Evolutionary conservation across 2,888 invertebrate species (phyloP).

Genomic region (Sycophila texana): DNA sequence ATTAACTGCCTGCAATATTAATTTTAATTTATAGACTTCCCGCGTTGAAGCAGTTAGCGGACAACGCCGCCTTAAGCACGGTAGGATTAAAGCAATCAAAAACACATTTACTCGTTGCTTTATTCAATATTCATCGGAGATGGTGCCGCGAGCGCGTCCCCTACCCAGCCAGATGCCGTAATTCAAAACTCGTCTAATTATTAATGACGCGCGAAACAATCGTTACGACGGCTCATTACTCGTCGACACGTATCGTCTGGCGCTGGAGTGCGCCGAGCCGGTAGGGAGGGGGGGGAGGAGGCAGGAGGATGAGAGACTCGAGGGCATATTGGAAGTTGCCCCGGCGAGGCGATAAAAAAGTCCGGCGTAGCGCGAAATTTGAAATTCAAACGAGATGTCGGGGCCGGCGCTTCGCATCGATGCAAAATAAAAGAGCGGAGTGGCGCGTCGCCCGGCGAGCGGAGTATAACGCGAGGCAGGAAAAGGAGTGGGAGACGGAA

Average conservation of each 20-base stretch:
- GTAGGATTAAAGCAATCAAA: not conserved
- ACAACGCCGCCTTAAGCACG: too few relatives aligned
- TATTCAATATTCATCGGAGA: not conserved
- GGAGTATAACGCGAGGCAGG: not conserved
- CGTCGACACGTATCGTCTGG: conserved; percentile 7
- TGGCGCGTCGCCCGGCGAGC: not conserved
- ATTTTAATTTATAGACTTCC: too few relatives aligned
- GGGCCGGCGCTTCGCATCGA: conserved; percentile 27
- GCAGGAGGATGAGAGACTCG: not conserved
- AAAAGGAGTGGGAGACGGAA: not conserved
- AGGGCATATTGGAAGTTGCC: conserved; percentile 32
- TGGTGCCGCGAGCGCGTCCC: not conserved
- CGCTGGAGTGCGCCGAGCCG: not conserved
- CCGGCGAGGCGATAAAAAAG: conserved; percentile 34
- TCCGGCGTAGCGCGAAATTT: conserved; percentile 27
- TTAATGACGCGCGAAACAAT: conserved; percentile 23
- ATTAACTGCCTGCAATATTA: too few relatives aligned
- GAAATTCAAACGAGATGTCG: conserved; percentile 50
- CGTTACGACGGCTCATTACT: conserved; percentile 7
- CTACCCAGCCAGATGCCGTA: not conserved
- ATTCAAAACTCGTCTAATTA: conserved; percentile 29
- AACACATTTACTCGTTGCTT: not conserved
- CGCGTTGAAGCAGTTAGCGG: too few relatives aligned
- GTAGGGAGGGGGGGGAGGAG: too few relatives aligned
- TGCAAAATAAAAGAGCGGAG: conserved; percentile 28